Evolutionary conservation across 2,888 invertebrate species (phyloP), one percentile per base, ranked within the genome.

Genomic region (Calameuta idolon): DNA sequence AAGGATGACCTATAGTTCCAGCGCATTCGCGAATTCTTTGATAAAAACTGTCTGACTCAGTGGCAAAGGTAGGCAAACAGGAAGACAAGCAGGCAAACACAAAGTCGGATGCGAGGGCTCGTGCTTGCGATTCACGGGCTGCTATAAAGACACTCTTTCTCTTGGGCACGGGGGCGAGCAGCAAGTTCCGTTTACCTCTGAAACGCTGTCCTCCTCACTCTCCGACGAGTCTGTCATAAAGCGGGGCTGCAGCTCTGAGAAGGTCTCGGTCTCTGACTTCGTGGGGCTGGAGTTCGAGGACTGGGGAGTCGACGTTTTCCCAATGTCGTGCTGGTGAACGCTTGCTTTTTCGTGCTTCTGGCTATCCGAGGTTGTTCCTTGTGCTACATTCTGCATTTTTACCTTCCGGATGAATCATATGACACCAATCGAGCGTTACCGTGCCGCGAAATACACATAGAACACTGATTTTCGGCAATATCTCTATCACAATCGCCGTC

Each of bases 131-230:
- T 55, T 55, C 23, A 55, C 55, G 55, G 23, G 23, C 55, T 55
- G 55, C 55, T 55, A 55, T 23, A 55, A 55, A 55, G 55, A 55
- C 55, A 55, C 55, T 55, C 55, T 55, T 40, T 40, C 23, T 55
- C 55, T 55, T 55, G 23, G 55, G 23, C 55, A 55, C 55, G 55
- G 55, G 55, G 55, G 15, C 23, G 55, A 55, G 55, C 55, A 55
- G 55, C 55, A 55, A 55, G 55, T 55, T 33, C 74, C 79, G 90
- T 93, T 95, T 95, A 98, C 98, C 97, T 98, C 98, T 90, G 97
- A 98, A 92, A 97, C 97, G 93, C 98, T 98, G 92, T 98, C 98
- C 93, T 98, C 98, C 93, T 98, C 98, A 92, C 97, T 98, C 94
- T 97, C 98, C 90, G 98, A 98, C 92, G 97, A 95, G 94, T 97